These are phyloP conservation scores for Pachydiplax longipennis DNA, from an alignment of 2,888 invertebrate species.

Conservation along the genomic window DNA sequence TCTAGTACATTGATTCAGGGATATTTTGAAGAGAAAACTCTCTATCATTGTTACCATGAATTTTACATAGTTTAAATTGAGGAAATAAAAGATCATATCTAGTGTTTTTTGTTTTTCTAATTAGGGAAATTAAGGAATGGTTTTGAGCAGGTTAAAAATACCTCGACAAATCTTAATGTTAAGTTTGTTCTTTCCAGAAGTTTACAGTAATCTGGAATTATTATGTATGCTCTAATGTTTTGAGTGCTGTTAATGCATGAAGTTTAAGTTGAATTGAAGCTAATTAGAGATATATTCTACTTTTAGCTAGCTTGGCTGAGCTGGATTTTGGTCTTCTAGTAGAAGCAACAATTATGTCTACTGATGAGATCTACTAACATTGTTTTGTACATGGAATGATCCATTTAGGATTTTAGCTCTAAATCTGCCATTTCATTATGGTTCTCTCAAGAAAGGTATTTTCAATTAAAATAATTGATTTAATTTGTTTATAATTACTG, in stretches of 20 bases:
- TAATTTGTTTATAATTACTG: background rate
- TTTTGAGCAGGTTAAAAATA: too few species aligned
- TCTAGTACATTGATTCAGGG: too few species aligned
- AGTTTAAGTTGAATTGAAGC: background rate
- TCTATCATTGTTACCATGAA: too few species aligned
- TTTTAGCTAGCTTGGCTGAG: slow-evolving; percentile 78
- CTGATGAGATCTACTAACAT: slow-evolving; percentile 60
- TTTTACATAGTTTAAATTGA: too few species aligned
- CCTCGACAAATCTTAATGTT: too few species aligned
- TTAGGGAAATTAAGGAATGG: too few species aligned
- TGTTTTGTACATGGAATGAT: background rate
- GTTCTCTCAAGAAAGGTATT: slow-evolving; percentile 2
- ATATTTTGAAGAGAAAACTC: too few species aligned
- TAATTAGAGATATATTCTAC: slow-evolving; percentile 39
- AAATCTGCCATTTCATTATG: background rate
- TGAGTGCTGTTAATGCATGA: slow-evolving; percentile 4
- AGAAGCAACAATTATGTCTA: slow-evolving; percentile 78
- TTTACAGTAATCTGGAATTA: background rate
- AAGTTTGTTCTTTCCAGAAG: too few species aligned
- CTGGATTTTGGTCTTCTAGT: slow-evolving; percentile 85
- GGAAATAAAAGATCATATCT: too few species aligned
- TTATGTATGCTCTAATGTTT: background rate
- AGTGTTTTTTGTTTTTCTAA: too few species aligned
- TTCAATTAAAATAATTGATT: background rate
- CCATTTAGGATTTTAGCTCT: background rate